These are phyloP conservation scores for Chionodraco myersi DNA, from an alignment of 2,113 vertebrate genomes.

Conservation along the genomic window DNA sequence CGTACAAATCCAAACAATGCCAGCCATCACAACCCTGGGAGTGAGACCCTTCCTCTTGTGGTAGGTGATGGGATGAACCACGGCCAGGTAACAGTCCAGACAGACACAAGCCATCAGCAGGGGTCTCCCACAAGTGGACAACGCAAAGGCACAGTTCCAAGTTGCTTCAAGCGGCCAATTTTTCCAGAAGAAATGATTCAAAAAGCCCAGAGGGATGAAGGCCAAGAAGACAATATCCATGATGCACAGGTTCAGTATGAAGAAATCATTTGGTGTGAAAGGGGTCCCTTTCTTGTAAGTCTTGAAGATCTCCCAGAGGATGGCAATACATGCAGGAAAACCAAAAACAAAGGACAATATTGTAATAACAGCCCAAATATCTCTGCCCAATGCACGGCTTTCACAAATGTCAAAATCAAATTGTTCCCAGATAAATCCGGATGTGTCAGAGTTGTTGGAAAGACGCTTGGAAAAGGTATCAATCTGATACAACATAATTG, in stretches of 20 bases:
- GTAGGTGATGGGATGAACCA: conserved; percentile 74
- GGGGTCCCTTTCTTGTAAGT: conserved; percentile 18
- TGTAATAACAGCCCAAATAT: conserved; percentile 16
- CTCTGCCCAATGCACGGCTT: rapidly evolving
- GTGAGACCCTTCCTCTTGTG: conserved; percentile 50
- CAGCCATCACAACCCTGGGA: conserved; percentile 44
- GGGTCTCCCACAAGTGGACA: conserved; percentile 63
- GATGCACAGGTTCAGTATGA: conserved; percentile 53
- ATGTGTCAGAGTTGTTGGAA: conserved; percentile 16
- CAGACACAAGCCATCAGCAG: conserved; percentile 69
- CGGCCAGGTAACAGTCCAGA: conserved; percentile 77
- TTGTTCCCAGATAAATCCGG: not conserved
- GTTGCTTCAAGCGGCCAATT: rapidly evolving
- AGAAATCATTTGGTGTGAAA: conserved; percentile 52
- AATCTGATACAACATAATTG: conserved; percentile 5
- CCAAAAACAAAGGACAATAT: conserved; percentile 22
- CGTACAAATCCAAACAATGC: conserved; percentile 50
- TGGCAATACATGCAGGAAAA: conserved; percentile 48
- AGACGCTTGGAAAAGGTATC: rapidly evolving
- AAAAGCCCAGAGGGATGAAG: conserved; percentile 14
- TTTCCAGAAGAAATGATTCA: conserved; percentile 8
- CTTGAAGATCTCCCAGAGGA: conserved; percentile 64
- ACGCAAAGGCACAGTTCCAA: not conserved
- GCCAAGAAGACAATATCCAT: conserved; percentile 66
- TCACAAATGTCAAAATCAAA: not conserved